Conservation (phyloP, 2,888 invertebrate species). For the Dolichopus griseipennis region DNA sequence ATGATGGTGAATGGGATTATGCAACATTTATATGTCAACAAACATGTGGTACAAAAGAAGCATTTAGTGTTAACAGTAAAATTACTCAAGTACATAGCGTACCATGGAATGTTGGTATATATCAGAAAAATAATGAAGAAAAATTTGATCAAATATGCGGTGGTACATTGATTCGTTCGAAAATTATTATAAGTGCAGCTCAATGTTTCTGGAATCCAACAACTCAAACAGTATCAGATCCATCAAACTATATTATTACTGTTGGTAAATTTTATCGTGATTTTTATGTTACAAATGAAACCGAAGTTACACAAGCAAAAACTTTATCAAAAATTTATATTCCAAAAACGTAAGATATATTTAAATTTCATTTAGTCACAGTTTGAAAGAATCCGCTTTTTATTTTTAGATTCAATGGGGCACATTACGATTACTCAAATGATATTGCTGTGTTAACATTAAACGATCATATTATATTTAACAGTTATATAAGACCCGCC, state of each 20-base stretch:
- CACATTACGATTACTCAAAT: constrained; percentile 12
- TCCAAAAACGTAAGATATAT: constrained; percentile 22
- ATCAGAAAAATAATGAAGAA: constrained; percentile 16
- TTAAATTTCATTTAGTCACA: neutral
- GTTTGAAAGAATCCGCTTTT: neutral
- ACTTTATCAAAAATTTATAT: constrained; percentile 22
- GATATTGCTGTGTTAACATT: constrained; percentile 40
- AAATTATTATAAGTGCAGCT: constrained; percentile 28
- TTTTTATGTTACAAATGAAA: constrained; percentile 16
- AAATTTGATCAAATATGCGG: constrained; percentile 25
- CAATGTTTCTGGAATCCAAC: constrained; percentile 27
- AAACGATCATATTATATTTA: constrained; percentile 28
- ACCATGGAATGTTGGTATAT: constrained; percentile 34
- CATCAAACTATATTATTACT: constrained; percentile 18
- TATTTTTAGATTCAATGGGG: neutral
- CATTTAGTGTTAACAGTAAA: constrained; percentile 19
- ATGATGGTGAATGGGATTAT: constrained; percentile 29
- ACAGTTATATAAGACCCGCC: constrained; percentile 35
- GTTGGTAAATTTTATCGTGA: constrained; percentile 24
- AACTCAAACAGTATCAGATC: neutral
- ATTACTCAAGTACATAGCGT: constrained; percentile 20
- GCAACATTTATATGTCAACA: constrained; percentile 27
- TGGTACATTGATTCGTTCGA: constrained; percentile 29
- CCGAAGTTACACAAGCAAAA: constrained; percentile 17
- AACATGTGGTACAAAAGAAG: constrained; percentile 27